These are phyloP conservation scores for Rhipidura dahli DNA, from an alignment of 2,113 vertebrate genomes.

Conservation along the genomic window DNA sequence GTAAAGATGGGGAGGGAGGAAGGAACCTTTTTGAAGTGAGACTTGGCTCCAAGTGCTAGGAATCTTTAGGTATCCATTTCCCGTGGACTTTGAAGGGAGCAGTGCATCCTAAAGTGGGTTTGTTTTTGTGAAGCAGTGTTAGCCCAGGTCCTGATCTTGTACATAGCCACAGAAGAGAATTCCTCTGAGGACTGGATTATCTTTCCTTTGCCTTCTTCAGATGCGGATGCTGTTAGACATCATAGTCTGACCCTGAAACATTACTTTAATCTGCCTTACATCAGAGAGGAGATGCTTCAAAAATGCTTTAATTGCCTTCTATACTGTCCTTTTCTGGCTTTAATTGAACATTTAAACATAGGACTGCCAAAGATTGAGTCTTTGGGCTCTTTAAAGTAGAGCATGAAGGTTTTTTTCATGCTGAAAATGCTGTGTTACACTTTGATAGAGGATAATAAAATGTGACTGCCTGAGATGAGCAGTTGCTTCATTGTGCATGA, in stretches of 20 bases:
- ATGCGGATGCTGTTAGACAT: not conserved
- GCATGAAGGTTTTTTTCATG: not conserved
- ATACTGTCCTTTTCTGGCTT: not conserved
- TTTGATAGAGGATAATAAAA: slow-evolving; percentile 24
- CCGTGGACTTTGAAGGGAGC: not conserved
- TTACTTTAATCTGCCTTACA: not conserved
- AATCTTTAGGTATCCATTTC: not conserved
- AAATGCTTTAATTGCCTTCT: not conserved
- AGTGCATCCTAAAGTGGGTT: not conserved
- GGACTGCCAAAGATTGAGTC: not conserved
- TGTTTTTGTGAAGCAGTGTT: not conserved
- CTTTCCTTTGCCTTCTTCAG: not conserved
- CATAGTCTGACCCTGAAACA: not conserved
- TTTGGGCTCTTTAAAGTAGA: not conserved
- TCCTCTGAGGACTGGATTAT: not conserved
- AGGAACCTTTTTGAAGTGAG: not conserved
- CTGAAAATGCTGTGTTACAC: not conserved
- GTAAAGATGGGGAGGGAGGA: not conserved
- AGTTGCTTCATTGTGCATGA: slow-evolving; percentile 31
- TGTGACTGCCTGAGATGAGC: slow-evolving; percentile 20
- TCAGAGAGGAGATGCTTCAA: not conserved
- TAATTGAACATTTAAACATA: not conserved
- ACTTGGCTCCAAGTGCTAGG: not conserved
- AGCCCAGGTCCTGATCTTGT: not conserved
- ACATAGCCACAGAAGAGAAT: not conserved